Conservation (phyloP, 2,888 invertebrate species). For the Rhamphomyia laevipes region DNA sequence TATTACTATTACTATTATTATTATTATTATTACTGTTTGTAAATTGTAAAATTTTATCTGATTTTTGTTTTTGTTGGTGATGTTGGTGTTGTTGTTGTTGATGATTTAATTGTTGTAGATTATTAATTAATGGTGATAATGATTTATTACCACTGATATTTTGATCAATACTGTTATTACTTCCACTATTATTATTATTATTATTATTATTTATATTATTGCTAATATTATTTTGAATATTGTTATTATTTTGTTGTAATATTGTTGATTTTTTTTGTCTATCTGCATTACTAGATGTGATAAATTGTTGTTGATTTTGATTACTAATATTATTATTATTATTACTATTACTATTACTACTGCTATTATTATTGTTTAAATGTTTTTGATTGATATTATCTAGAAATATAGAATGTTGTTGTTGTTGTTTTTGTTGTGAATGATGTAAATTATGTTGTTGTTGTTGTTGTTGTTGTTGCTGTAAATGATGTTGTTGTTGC, state of each 20-base stretch:
- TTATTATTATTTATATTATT: background rate
- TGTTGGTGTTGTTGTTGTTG: too few relatives aligned
- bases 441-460: slow-evolving; percentile 11
- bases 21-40: background rate
- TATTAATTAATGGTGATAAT: background rate
- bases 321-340: background rate
- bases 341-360: slow-evolving; percentile 1
- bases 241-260: background rate
- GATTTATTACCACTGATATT: background rate
- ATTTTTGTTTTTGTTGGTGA: too few relatives aligned
- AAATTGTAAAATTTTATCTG: background rate
- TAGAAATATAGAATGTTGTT: slow-evolving; percentile 15
- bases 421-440: slow-evolving; percentile 8
- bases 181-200: background rate
- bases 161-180: background rate
- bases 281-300: background rate
- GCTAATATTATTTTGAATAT: background rate
- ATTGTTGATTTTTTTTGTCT: background rate
- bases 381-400: slow-evolving; percentile 5
- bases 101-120: background rate
- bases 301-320: background rate
- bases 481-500: slow-evolving; percentile 6
- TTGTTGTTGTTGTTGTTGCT: slow-evolving; percentile 14
- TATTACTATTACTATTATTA: background rate
- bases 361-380: slow-evolving; percentile 4